Percentiles rank a stretch among this genome's conserved stretches.
Conservation (phyloP, 2,113 vertebrate genomes). For the Chaetorhynchus papuensis region DNA sequence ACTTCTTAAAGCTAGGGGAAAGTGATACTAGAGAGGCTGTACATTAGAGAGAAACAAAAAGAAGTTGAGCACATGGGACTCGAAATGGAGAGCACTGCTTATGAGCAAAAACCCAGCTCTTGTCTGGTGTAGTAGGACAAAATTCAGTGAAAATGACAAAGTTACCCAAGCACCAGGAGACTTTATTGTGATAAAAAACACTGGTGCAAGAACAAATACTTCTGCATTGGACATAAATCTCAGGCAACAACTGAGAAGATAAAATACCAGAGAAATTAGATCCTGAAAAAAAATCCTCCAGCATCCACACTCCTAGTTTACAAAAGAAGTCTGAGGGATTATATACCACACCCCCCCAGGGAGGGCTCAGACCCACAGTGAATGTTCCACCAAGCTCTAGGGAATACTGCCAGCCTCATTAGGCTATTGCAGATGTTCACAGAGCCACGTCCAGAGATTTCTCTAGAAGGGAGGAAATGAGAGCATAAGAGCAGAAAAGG, state of each 20-base stretch:
- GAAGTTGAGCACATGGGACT: neutral
- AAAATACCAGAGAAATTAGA: neutral
- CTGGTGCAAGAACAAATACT: neutral
- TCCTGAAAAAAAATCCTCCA: neutral
- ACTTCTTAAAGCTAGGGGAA: neutral
- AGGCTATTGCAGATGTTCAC: neutral
- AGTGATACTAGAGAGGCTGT: neutral
- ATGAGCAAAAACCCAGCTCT: neutral
- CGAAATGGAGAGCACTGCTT: neutral
- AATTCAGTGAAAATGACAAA: neutral
- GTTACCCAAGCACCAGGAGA: neutral
- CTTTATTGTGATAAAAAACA: neutral
- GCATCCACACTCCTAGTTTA: neutral
- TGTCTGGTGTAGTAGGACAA: neutral
- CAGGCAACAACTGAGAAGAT: neutral
- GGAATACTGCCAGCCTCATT: neutral
- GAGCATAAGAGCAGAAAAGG: neutral
- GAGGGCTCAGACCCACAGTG: neutral
- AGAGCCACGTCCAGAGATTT: neutral
- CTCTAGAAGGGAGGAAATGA: neutral
- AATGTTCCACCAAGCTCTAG: neutral
- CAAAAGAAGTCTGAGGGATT: neutral
- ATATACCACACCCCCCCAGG: neutral
- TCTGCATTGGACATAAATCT: neutral
- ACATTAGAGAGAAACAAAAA: neutral